Conservation (phyloP, 1,140 invertebrate genomes). For the Eciton burchellii region DNA sequence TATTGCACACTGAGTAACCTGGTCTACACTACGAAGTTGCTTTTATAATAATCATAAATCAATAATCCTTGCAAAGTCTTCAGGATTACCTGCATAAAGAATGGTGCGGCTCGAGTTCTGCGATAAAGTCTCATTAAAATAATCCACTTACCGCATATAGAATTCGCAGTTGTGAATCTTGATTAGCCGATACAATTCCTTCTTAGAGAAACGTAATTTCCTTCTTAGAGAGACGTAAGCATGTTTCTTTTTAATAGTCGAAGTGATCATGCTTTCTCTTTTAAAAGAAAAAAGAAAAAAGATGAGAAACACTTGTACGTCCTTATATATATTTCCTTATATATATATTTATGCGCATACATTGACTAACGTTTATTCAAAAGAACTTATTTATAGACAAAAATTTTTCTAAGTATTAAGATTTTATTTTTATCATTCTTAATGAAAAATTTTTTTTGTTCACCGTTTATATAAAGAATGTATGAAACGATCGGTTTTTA, state of each 20-base stretch:
- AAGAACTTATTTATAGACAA: background rate
- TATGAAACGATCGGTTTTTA: conserved; percentile 56
- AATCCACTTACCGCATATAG: conserved; percentile 72
- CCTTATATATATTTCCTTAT: background rate
- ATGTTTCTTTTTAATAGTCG: conserved; percentile 29
- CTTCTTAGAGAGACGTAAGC: conserved; percentile 40
- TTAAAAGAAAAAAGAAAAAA: background rate
- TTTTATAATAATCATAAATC: conserved; percentile 72
- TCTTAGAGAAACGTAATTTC: conserved; percentile 57
- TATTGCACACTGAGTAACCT: conserved; percentile 69
- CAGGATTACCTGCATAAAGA: conserved; percentile 60
- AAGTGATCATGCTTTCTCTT: background rate
- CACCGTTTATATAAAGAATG: conserved; percentile 11
- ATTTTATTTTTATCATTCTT: background rate
- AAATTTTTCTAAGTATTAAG: too few species aligned
- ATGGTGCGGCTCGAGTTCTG: conserved; percentile 47
- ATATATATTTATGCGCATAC: too few species aligned
- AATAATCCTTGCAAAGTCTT: conserved; percentile 75
- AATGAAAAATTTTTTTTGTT: conserved; percentile 19
- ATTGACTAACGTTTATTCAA: background rate
- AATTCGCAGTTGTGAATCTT: conserved; percentile 79
- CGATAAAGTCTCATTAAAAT: conserved; percentile 76
- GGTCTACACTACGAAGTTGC: background rate
- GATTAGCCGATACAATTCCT: conserved; percentile 64
- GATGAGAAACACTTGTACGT: background rate